Base-by-base conservation (phyloP, 2,888 invertebrate species). In the Drosophila infuscata region DNA sequence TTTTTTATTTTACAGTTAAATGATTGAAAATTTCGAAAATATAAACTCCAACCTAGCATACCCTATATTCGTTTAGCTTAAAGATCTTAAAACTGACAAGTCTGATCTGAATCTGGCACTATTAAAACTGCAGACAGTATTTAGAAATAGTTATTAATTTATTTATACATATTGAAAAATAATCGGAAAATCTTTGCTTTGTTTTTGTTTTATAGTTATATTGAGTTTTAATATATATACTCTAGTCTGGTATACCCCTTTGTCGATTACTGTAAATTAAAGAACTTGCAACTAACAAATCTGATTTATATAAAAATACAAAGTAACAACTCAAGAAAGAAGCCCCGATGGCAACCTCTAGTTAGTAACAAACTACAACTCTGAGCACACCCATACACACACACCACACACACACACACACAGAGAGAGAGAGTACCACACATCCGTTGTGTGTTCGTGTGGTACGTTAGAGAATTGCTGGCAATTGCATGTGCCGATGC, bases 401-500 rank as follows among this genome's bases (percentile, higher is more conserved):
- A 35, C 29, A 49, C 17, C 53, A 57, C 58, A 74, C 20, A 30
- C 46, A 35, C 11, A 53, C 33, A 61, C 33, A 33, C 51, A 46
- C 29, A 61, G 12, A 43, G 29, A 41, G 12, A 38, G 6, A 49
- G 0, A 56, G 41, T 53, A 1, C 49, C 53, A 66, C 56, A 64
- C 63, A 70, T 67, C 64, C 58, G 66, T 58, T 75, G 76, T 58
- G 67, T 74, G 63, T 43, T 41, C 20, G 36, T 53, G 46, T 63
- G 5, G 36, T 15, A 35, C 58, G 49, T 63, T 7, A 38, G 29
- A 56, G 29, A 56, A 38, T 38, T 29, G 54, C 36, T 66, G 68
- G 74, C 74, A 70, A 75, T 76, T 70, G 77, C 52, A 64, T 68
- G 63, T 65, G 70, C 70, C 65, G 52, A 49, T 70, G 61, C 62